phyloP scores from a whole-genome alignment of 2,888 invertebrate species.

The Mimachlamys varia region DNA sequence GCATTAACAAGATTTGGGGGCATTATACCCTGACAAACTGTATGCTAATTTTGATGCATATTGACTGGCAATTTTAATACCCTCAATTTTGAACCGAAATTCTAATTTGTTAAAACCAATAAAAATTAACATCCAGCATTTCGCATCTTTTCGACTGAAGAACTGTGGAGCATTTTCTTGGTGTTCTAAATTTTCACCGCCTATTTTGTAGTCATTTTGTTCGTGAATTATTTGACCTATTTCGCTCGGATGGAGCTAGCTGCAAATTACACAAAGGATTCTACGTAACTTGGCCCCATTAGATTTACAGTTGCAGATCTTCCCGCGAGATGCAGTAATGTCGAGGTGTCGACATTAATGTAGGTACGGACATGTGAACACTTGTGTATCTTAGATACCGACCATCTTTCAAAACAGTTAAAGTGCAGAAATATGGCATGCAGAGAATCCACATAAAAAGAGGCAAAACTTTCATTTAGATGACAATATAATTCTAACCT shows the following conservation, averaged over 20 bases:
- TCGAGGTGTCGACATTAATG: neutral
- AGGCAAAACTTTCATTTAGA: too few relatives aligned
- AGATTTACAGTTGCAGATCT: neutral
- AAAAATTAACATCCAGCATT: neutral
- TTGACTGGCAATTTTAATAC: conserved; percentile 6
- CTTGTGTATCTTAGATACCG: neutral
- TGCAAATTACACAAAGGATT: neutral
- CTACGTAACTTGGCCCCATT: neutral
- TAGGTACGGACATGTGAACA: neutral
- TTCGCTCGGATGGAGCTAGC: neutral
- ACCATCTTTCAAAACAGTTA: neutral
- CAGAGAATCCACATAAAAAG: neutral
- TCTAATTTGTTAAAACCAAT: conserved; percentile 15
- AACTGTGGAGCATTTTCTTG: neutral
- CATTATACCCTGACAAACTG: neutral
- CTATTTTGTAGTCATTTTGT: neutral
- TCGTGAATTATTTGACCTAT: neutral
- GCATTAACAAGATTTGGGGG: neutral
- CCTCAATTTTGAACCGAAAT: conserved; percentile 21
- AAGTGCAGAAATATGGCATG: neutral
- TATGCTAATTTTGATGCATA: conserved; percentile 28
- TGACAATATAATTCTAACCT: too few relatives aligned
- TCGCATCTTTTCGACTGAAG: neutral
- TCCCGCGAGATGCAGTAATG: neutral
- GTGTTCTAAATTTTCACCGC: neutral